Base-by-base conservation (phyloP, 2,888 invertebrate species). In the Hyalella azteca region DNA sequence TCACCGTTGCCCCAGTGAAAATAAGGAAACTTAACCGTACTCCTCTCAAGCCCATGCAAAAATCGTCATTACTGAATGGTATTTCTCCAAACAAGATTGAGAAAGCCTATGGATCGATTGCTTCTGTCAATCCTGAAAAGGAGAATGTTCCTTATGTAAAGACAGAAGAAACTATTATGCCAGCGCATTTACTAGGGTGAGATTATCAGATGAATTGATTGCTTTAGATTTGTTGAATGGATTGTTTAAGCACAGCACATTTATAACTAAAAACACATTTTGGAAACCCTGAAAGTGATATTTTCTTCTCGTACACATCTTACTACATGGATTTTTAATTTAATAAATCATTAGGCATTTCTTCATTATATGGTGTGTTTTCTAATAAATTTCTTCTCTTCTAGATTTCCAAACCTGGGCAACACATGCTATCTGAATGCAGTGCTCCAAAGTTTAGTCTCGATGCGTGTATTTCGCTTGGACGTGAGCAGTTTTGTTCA, bases 341-440 rank as follows among this genome's bases (percentile, higher is more conserved):
- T n/a, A n/a, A n/a, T 45, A 45, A 45, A 45, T 45, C 45, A 11
- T 1, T 15, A 45, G 11, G 11, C 45, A 45, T 1, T 45, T 45
- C 19, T 45, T 19, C 11, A 45, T 15, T 15, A 45, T 22, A 15
- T 54, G 54, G 11, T 1, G 13, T 54, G 13, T 54, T 54, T 26
- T 54, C 15, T 22, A 26, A 45, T 1, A 22, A 54, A 26, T 19
- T 5, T 66, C 0, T 75, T 41, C 45, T 5, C 45, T 78, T 78
- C 19, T 81, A 85, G 85, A 19, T 84, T 85, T 39, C 84, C 84
- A 22, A 85, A 85, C 77, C 79, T 81, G 78, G 84, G 85, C 50
- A 85, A 85, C 54, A 84, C 85, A 9, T 85, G 85, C 59, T 85
- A 85, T 73, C 73, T 84, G 32, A 85, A 85, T 73, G 84, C 85